phyloP scores from a whole-genome alignment of 2,113 vertebrate species.

The Opisthocomus hoazin region DNA sequence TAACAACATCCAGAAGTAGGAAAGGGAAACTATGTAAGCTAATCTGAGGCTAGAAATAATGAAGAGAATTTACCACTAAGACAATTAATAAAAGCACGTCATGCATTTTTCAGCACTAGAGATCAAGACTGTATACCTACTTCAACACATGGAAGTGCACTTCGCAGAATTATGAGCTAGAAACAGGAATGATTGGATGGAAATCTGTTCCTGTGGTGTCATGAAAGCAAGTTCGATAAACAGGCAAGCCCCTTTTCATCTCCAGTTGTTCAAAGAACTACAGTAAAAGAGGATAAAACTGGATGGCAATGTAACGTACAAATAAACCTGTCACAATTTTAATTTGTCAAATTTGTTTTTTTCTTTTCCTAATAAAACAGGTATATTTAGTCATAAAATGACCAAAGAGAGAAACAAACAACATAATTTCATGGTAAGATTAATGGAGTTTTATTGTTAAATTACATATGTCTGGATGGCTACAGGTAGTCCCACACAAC shows the following conservation, averaged over 20 bases:
- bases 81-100: background rate
- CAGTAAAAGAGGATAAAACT: background rate
- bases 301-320: background rate
- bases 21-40: background rate
- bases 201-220: background rate
- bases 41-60: background rate
- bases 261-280: background rate
- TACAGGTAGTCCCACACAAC: background rate
- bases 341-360: background rate
- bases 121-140: too few species aligned
- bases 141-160: background rate
- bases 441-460: background rate
- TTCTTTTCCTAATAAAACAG: background rate
- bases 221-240: background rate
- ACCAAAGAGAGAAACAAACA: background rate
- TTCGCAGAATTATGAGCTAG: background rate
- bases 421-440: background rate
- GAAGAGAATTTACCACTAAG: background rate
- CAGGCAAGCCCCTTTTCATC: rapidly evolving
- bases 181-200: background rate
- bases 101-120: too few species aligned
- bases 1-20: background rate
- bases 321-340: background rate
- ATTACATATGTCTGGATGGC: background rate
- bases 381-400: background rate